Conservation (phyloP, 2,113 vertebrate species). For the Periophthalmodon schlosseri region DNA sequence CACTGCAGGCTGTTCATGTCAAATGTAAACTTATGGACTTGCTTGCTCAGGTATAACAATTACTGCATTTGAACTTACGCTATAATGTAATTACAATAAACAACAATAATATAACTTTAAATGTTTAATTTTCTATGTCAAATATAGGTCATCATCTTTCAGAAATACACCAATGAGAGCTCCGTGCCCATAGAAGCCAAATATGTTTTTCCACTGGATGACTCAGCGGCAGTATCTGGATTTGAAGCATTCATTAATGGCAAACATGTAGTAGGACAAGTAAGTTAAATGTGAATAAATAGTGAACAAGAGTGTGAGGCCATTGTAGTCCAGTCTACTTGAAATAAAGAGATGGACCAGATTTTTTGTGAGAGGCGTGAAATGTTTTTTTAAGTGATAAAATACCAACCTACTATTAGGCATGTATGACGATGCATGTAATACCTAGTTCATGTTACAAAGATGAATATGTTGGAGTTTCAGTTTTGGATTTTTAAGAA, state of each 20-base stretch:
- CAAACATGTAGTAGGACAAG: slow-evolving; percentile 87
- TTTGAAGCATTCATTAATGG: slow-evolving; percentile 92
- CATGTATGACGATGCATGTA: too few relatives aligned
- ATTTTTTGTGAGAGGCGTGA: too few relatives aligned
- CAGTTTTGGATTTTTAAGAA: too few relatives aligned
- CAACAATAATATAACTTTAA: neutral
- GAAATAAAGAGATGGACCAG: too few relatives aligned
- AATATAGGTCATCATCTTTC: slow-evolving; percentile 84
- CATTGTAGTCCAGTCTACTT: too few relatives aligned
- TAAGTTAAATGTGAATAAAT: slow-evolving; percentile 43
- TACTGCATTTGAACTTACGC: too few relatives aligned
- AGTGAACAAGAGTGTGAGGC: too few relatives aligned
- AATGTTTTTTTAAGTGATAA: too few relatives aligned
- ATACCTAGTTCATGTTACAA: too few relatives aligned
- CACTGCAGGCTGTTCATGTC: slow-evolving; percentile 79
- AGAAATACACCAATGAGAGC: slow-evolving; percentile 83
- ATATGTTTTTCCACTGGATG: slow-evolving; percentile 87
- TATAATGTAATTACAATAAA: neutral
- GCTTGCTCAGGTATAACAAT: slow-evolving; percentile 76
- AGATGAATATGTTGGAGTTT: too few relatives aligned
- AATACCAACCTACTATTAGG: too few relatives aligned
- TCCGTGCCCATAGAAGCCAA: slow-evolving; percentile 84
- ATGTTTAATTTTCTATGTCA: slow-evolving; percentile 3
- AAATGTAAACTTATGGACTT: slow-evolving; percentile 84
- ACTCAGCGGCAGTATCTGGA: slow-evolving; percentile 86